These are phyloP conservation scores for Thunnus albacares DNA, from an alignment of 2,797 vertebrate species.

Conservation along the genomic window DNA sequence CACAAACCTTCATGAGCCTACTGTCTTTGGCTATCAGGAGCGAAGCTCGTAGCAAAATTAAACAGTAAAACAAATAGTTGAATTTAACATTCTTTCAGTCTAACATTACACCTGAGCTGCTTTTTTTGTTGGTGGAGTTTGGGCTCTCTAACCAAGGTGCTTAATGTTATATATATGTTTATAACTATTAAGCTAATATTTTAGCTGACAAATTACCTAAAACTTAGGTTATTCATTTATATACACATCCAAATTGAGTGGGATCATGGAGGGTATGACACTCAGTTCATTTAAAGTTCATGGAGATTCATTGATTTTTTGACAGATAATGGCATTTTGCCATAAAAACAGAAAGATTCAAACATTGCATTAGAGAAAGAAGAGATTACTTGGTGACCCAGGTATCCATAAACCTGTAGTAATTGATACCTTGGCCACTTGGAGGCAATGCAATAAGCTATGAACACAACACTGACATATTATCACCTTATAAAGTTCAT, in stretches of 20 bases:
- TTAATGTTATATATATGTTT: neutral
- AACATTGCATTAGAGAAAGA: neutral
- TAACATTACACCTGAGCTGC: constrained; percentile 6
- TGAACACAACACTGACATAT: too few relatives aligned
- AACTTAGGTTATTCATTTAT: neutral
- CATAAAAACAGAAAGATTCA: neutral
- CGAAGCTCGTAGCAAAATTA: neutral
- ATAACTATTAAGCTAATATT: neutral
- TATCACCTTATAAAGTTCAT: too few relatives aligned
- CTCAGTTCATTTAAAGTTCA: neutral
- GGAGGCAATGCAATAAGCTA: too few relatives aligned
- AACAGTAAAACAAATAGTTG: constrained; percentile 28
- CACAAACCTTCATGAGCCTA: constrained; percentile 22
- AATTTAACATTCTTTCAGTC: constrained; percentile 23
- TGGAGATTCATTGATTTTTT: neutral
- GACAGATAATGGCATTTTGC: neutral
- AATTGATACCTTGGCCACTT: too few relatives aligned
- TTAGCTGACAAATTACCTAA: neutral
- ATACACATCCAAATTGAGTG: too few relatives aligned
- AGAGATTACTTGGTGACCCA: too few relatives aligned
- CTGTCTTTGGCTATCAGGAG: constrained; percentile 2
- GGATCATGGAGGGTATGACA: neutral
- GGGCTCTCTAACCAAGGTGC: neutral
- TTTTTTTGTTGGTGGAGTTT: neutral
- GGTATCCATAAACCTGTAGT: too few relatives aligned